These are phyloP conservation scores for Phoebastria nigripes DNA, from an alignment of 2,797 vertebrate species.

Conservation along the genomic window DNA sequence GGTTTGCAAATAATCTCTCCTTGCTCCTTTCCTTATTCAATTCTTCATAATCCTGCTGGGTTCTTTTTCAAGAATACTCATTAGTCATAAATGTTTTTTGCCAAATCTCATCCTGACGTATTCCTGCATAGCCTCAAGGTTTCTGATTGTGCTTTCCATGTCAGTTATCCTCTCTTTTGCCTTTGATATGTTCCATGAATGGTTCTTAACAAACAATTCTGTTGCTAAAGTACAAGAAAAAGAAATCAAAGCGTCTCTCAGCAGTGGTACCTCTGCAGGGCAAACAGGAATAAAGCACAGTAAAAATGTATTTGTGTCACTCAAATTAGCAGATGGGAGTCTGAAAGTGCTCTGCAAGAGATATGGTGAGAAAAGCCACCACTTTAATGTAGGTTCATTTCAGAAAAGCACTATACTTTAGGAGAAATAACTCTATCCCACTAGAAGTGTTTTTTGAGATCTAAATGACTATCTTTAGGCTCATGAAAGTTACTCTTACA, in stretches of 20 bases:
- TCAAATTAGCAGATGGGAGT: slow-evolving; percentile 32
- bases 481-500: neutral
- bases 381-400: neutral
- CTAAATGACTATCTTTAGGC: neutral
- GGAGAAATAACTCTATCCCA: neutral
- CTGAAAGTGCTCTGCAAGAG: neutral
- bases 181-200: neutral
- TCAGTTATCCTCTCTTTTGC: neutral
- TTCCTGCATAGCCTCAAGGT: neutral
- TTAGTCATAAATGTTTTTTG: slow-evolving; percentile 6
- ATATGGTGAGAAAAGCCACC: neutral
- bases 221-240: slow-evolving; percentile 26
- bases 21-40: neutral
- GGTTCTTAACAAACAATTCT: slow-evolving; percentile 38
- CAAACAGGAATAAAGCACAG: slow-evolving; percentile 21
- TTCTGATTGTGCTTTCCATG: neutral
- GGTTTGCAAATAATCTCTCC: neutral
- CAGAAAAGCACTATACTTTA: neutral
- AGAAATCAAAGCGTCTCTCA: slow-evolving; percentile 8
- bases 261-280: slow-evolving; percentile 26
- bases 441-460: neutral
- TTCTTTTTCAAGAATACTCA: neutral
- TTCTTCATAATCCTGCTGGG: neutral
- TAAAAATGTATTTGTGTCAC: slow-evolving; percentile 10
- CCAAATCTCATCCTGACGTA: neutral